A percentile compares a stretch with the other conserved stretches of the same genome.
Evolutionary conservation across 2,113 vertebrate species (phyloP).

Genomic region (Prietella phreatophila): DNA sequence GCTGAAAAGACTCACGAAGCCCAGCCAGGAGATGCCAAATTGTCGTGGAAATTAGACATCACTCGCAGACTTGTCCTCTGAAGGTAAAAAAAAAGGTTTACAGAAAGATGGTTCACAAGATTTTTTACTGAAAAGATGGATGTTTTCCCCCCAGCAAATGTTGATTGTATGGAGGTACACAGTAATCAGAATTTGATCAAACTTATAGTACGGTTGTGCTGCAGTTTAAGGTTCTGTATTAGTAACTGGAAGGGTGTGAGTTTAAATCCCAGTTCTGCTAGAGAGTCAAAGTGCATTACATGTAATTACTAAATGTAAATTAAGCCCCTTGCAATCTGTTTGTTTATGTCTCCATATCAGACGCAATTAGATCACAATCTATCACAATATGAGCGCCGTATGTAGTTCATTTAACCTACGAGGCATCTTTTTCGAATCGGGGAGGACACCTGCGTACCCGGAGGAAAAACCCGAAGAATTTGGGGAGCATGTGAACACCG

Average conservation of each 20-base stretch:
- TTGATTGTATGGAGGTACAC: neutral
- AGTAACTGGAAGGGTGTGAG: neutral
- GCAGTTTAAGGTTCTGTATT: neutral
- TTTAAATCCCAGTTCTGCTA: neutral
- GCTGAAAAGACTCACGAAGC: too few species aligned
- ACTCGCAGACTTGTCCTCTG: too few species aligned
- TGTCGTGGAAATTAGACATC: too few species aligned
- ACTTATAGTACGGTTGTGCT: neutral
- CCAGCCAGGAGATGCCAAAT: too few species aligned
- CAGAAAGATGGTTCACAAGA: neutral
- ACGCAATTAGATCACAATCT: neutral
- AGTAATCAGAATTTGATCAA: neutral
- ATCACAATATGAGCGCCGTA: neutral
- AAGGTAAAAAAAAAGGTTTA: too few species aligned
- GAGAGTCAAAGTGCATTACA: neutral
- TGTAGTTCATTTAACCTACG: too few species aligned
- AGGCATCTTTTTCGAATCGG: too few species aligned
- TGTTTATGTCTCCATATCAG: neutral
- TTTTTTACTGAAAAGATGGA: neutral
- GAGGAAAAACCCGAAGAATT: too few species aligned
- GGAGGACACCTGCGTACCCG: too few species aligned
- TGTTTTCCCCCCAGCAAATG: neutral
- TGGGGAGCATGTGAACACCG: too few species aligned
- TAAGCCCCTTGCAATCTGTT: neutral
- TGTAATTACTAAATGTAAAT: neutral